Evolutionary conservation across 2,888 invertebrate genomes (phyloP), one percentile per base, ranked within the genome.

Genomic region (Chorisops tibialis): DNA sequence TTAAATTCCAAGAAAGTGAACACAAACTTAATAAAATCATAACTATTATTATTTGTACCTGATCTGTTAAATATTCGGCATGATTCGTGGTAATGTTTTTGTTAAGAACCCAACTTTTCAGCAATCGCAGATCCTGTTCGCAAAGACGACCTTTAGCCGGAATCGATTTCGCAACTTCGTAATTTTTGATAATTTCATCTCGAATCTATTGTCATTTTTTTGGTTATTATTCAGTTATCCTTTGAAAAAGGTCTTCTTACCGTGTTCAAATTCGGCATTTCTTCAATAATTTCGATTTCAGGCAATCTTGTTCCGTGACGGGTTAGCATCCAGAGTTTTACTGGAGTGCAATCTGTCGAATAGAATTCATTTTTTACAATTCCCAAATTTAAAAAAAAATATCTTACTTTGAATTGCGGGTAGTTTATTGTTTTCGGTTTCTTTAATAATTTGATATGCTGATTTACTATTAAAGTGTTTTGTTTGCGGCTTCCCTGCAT

Each of bases 271-370:
- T 80, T 76, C 48, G 81, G 76, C 39, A 89, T 79, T 7, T 79
- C 77, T 2, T 73, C 68, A 7, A 89, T 83, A 60, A 83, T 83
- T 1, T 75, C 73, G 0, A 76, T 74, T n/a, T 82, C 81, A 0
- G 91, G 89, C 67, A 86, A 81, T 67, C 85, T 81, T 0, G 89
- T 84, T 6, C 90, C 90, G 69, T 88, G 87, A 3, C 89, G 81
- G 66, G 81, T 82, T 49, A 88, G 73, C 70, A 87, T 80, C 90
- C 90, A 91, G 63, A 90, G 82, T 67, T 88, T 88, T 1, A 82
- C 76, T 0, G 91, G 85, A 63, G 81, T 79, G 70, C 91, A 91
- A 68, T 86, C 89, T 89, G 74, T 24, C 19, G 2, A 48, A 30
- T 7, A 9, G 30, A 30, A 30, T 30, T 30, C 1, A 7, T 41